These are phyloP conservation scores for Eurosta solidaginis DNA, from an alignment of 1,140 invertebrate genomes.

Conservation along the genomic window DNA sequence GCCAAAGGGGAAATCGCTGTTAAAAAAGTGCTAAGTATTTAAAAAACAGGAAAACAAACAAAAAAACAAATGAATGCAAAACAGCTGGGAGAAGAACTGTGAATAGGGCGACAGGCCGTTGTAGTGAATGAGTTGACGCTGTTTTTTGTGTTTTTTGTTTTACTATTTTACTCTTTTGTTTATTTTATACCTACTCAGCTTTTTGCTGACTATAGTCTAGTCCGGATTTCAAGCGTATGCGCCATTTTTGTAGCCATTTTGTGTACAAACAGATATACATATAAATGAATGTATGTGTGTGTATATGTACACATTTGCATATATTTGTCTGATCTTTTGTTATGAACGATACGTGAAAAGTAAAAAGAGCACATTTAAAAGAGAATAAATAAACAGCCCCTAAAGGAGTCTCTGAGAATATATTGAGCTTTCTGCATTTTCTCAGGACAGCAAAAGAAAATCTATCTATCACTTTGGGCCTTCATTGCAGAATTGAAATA, in stretches of 20 bases:
- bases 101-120: background rate
- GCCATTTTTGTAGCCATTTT: constrained; percentile 58
- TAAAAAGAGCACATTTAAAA: background rate
- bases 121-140: constrained; percentile 4
- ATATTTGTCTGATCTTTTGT: background rate
- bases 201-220: constrained; percentile 35
- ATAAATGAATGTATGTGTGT: background rate
- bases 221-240: constrained; percentile 41
- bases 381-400: no score
- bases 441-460: no score
- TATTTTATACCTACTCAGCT: constrained; percentile 28
- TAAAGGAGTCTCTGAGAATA: no score
- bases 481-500: no score
- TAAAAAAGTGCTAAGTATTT: background rate
- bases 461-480: no score
- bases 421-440: no score
- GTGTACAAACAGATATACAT: constrained; percentile 32
- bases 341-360: no score
- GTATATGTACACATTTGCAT: background rate
- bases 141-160: background rate
- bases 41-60: background rate
- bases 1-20: background rate
- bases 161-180: background rate
- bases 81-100: background rate
- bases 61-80: background rate